These are phyloP conservation scores for Papilio gigon DNA, from an alignment of 2,888 invertebrate species.

Conservation along the genomic window DNA sequence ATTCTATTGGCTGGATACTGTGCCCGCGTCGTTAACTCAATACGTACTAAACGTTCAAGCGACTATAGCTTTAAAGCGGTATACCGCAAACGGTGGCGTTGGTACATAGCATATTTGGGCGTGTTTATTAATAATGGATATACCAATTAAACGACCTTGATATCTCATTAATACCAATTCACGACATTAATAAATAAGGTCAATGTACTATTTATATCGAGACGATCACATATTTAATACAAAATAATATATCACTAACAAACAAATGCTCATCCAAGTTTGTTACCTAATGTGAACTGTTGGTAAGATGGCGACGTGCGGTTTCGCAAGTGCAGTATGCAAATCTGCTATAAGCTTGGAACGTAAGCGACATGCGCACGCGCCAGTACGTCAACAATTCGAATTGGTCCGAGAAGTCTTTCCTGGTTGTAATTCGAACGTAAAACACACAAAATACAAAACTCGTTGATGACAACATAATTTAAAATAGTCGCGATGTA, in stretches of 20 bases:
- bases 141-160: too few species aligned
- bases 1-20: too few species aligned
- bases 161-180: too few species aligned
- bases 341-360: constrained; percentile 2
- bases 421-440: too few species aligned
- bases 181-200: background rate
- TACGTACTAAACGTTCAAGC: too few species aligned
- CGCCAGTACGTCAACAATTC: background rate
- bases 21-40: too few species aligned
- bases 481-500: too few species aligned
- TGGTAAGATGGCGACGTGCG: background rate
- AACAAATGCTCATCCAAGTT: background rate
- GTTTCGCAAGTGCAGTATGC: constrained; percentile 17
- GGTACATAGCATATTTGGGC: too few species aligned
- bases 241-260: background rate
- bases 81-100: too few species aligned
- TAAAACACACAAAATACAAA: too few species aligned
- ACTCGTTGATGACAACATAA: constrained; percentile 5
- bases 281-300: background rate
- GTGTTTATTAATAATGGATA: too few species aligned
- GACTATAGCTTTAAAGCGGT: too few species aligned
- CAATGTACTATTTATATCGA: background rate
- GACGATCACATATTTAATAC: background rate
- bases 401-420: background rate
- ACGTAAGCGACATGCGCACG: constrained; percentile 1